Conservation (phyloP, 2,888 invertebrate genomes). For the Dasysyrphus tricinctus region DNA sequence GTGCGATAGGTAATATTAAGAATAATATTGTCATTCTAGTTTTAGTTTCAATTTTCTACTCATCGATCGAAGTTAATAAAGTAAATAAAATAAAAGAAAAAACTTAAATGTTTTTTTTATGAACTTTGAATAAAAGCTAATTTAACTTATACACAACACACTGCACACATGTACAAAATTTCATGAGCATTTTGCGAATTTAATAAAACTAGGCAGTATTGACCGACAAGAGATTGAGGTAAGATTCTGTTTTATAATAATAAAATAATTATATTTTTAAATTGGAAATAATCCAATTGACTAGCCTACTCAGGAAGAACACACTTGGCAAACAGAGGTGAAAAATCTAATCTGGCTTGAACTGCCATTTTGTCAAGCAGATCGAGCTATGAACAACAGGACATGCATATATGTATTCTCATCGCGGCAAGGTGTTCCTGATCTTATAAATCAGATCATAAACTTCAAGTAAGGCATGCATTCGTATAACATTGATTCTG, state of each 20-base stretch:
- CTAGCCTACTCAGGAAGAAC: slow-evolving; percentile 92
- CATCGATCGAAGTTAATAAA: too few species aligned
- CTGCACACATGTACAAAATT: slow-evolving; percentile 84
- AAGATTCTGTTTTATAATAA: slow-evolving; percentile 81
- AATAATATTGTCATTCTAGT: too few species aligned
- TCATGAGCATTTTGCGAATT: slow-evolving; percentile 89
- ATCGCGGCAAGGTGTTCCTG: slow-evolving; percentile 89
- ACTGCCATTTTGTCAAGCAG: slow-evolving; percentile 92
- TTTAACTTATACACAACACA: too few species aligned
- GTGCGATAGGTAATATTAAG: too few species aligned
- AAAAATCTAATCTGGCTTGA: slow-evolving; percentile 97
- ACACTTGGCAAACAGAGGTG: slow-evolving; percentile 93
- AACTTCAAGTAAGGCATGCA: slow-evolving; percentile 86
- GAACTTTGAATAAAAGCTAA: too few species aligned
- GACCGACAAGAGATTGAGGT: slow-evolving; percentile 87
- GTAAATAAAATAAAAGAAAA: too few species aligned
- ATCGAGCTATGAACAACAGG: slow-evolving; percentile 90
- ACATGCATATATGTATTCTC: slow-evolving; percentile 89
- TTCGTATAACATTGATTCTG: slow-evolving; percentile 37
- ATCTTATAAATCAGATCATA: slow-evolving; percentile 89
- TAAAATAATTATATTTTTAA: too few species aligned
- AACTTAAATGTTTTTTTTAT: too few species aligned
- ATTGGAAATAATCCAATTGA: slow-evolving; percentile 65
- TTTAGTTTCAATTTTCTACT: too few species aligned
- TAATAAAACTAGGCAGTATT: slow-evolving; percentile 89